These are phyloP conservation scores for Umimayanthus kanabou DNA, from an alignment of 92 coral and sea anemone species.

Conservation along the genomic window DNA sequence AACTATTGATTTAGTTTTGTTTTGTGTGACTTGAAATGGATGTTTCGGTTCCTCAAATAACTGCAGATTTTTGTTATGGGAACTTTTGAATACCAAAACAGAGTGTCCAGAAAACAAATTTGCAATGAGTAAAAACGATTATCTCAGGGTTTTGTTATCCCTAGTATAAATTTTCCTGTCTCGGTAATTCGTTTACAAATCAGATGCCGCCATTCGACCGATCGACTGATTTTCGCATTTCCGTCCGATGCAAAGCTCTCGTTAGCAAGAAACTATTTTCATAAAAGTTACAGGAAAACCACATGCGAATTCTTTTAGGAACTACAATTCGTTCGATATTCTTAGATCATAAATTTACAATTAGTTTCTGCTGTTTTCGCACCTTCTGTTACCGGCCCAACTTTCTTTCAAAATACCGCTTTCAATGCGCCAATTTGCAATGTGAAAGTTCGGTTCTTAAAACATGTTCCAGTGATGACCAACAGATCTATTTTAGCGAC, in stretches of 20 bases:
- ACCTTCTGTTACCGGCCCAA: slow-evolving; percentile 40
- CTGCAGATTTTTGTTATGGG: slow-evolving; percentile 3
- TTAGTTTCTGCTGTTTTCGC: slow-evolving; percentile 55
- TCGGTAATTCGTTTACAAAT: not conserved
- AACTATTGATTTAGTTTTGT: slow-evolving; percentile 12
- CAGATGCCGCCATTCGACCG: slow-evolving; percentile 30
- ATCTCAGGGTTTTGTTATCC: slow-evolving; percentile 28
- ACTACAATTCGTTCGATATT: slow-evolving; percentile 46
- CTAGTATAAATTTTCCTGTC: slow-evolving; percentile 51
- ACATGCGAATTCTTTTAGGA: slow-evolving; percentile 40
- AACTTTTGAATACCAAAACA: not conserved
- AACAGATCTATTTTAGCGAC: not conserved
- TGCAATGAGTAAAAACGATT: slow-evolving; percentile 54
- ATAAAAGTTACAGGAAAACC: slow-evolving; percentile 49
- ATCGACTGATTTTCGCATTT: slow-evolving; percentile 52
- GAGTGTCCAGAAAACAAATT: slow-evolving; percentile 38
- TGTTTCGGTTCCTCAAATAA: slow-evolving; percentile 17
- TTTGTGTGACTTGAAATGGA: not conserved
- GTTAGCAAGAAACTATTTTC: not conserved
- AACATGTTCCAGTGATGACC: not conserved
- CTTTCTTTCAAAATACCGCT: slow-evolving; percentile 65
- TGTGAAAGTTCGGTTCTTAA: slow-evolving; percentile 15
- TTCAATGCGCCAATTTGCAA: slow-evolving; percentile 55
- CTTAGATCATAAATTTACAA: slow-evolving; percentile 56
- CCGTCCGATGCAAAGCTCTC: slow-evolving; percentile 49